phyloP scores from a whole-genome alignment of 1,140 invertebrate species.

The Procambarus virginalis region DNA sequence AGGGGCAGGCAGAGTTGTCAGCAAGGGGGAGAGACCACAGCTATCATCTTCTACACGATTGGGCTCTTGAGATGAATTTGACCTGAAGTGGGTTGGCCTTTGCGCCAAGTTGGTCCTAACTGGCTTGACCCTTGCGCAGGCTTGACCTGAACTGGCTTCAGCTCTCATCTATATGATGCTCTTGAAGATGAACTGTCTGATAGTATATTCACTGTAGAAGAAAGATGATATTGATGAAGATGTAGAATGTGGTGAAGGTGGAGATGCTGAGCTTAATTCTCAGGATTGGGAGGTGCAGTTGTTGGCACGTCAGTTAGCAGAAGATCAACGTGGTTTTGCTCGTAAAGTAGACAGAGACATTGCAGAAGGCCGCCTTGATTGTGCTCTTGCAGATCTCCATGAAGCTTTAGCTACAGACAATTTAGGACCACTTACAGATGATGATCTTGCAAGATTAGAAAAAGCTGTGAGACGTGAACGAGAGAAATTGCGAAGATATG shows the following conservation, averaged over 20 bases:
- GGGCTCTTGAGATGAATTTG: no score
- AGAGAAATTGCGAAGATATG: constrained; percentile 64
- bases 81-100: no score
- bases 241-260: constrained; percentile 57
- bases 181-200: constrained; percentile 38
- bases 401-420: constrained; percentile 68
- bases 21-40: no score
- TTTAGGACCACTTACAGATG: constrained; percentile 60
- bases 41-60: no score
- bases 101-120: no score
- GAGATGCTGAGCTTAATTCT: constrained; percentile 75
- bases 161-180: background rate
- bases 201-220: constrained; percentile 55
- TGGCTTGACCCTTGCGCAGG: no score
- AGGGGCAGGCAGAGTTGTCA: no score
- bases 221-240: constrained; percentile 70
- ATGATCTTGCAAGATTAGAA: constrained; percentile 63
- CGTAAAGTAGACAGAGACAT: constrained; percentile 66
- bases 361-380: constrained; percentile 62
- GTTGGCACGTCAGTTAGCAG: constrained; percentile 83
- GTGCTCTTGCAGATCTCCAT: constrained; percentile 65
- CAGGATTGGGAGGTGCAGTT: constrained; percentile 85
- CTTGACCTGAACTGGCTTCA: no score
- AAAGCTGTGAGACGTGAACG: constrained; percentile 61
- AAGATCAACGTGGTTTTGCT: constrained; percentile 70